A percentile compares a stretch with the other conserved stretches of the same genome.
These are phyloP conservation scores for Scolanthus callimorphus DNA, from an alignment of 92 coral and sea anemone genomes.

Conservation along the genomic window DNA sequence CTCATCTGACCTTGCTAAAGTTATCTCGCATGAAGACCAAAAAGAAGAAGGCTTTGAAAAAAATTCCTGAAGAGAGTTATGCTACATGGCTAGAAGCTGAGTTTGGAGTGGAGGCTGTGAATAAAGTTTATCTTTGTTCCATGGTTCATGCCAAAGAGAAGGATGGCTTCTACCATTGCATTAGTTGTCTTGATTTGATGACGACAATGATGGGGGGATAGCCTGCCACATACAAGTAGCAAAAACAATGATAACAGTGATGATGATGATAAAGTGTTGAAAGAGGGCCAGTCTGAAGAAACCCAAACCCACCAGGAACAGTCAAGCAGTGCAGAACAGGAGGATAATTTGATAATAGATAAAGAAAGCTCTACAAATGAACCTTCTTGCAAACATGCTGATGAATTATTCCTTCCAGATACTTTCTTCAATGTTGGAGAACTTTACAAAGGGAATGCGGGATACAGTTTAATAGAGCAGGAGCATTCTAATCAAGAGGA, in stretches of 20 bases:
- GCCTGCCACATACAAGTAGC: no score
- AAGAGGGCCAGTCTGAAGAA: neutral
- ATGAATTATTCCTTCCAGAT: no score
- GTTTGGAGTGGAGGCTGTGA: conserved; percentile 71
- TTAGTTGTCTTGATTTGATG: conserved; percentile 42
- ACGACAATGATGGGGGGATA: no score
- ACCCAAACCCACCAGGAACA: neutral
- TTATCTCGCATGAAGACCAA: conserved; percentile 62
- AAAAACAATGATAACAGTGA: conserved; percentile 10
- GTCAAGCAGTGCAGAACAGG: neutral
- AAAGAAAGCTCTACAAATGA: no score
- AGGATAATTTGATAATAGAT: no score
- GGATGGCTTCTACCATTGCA: conserved; percentile 87
- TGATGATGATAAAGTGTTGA: neutral
- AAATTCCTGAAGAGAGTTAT: conserved; percentile 69
- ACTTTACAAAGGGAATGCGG: neutral
- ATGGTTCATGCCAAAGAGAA: conserved; percentile 65
- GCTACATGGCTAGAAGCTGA: conserved; percentile 40
- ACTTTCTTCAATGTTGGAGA: neutral
- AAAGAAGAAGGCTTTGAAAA: conserved; percentile 63
- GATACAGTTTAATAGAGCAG: neutral
- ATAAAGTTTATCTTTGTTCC: conserved; percentile 69
- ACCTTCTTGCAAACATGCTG: no score
- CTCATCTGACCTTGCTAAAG: conserved; percentile 92
- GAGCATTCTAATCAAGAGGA: neutral